These are phyloP conservation scores for Drosophila kanekoi DNA, from an alignment of 2,888 invertebrate genomes.

Conservation along the genomic window DNA sequence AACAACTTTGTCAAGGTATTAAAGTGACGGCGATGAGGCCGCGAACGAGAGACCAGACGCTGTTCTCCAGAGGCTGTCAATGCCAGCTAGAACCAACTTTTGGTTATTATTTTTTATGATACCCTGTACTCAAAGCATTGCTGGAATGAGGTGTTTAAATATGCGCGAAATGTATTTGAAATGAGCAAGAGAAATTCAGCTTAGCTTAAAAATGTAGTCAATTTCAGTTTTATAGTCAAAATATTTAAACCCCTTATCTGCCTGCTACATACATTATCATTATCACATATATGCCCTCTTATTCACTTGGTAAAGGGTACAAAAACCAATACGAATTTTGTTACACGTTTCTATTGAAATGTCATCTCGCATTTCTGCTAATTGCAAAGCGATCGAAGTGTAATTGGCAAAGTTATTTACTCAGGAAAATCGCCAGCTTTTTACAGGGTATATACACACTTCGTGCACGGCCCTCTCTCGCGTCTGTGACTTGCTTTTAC, in stretches of 20 bases:
- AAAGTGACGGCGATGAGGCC: conserved; percentile 34
- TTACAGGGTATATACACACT: conserved; percentile 14
- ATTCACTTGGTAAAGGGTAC: too few species aligned
- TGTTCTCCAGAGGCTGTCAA: conserved; percentile 25
- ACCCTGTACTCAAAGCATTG: conserved; percentile 3
- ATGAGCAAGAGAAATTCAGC: neutral
- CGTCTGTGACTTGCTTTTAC: conserved; percentile 38
- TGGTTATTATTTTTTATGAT: conserved; percentile 18
- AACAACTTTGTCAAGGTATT: conserved; percentile 50
- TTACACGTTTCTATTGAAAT: too few species aligned
- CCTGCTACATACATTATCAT: too few species aligned
- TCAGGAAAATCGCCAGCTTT: rapidly evolving
- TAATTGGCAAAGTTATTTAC: neutral
- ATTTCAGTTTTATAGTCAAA: too few species aligned
- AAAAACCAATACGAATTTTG: too few species aligned
- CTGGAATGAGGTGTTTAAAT: neutral
- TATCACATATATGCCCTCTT: too few species aligned
- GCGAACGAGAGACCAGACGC: conserved; percentile 2
- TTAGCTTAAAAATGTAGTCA: too few species aligned
- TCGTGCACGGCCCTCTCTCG: neutral
- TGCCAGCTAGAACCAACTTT: conserved; percentile 31
- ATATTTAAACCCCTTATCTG: too few species aligned
- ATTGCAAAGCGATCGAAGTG: neutral
- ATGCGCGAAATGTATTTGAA: neutral
- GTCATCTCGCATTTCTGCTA: too few species aligned